These are phyloP conservation scores for Seriola aureovittata DNA, from an alignment of 2,113 vertebrate genomes.

Conservation along the genomic window DNA sequence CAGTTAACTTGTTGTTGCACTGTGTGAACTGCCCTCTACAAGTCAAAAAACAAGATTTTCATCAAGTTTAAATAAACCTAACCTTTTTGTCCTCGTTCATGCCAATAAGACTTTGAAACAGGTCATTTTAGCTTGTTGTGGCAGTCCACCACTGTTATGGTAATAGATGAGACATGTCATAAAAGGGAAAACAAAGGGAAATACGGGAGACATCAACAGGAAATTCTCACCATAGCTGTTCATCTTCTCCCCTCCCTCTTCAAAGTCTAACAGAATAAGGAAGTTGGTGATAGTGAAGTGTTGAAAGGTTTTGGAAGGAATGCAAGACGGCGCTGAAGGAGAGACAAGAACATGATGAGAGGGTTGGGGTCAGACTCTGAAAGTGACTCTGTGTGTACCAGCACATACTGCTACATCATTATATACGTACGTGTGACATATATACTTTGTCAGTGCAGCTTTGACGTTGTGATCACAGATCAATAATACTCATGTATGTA, in stretches of 20 bases:
- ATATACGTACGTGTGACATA: background rate
- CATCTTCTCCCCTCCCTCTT: constrained; percentile 38
- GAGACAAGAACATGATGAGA: constrained; percentile 16
- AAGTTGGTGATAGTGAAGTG: constrained; percentile 54
- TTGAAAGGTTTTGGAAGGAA: constrained; percentile 60
- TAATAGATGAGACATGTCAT: constrained; percentile 40
- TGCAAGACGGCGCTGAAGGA: constrained; percentile 2
- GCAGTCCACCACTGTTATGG: constrained; percentile 4
- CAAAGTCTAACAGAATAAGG: constrained; percentile 48
- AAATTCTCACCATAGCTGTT: constrained; percentile 61
- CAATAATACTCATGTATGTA: background rate
- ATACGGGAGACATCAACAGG: constrained; percentile 58
- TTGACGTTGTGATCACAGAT: background rate
- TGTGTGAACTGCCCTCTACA: constrained; percentile 31
- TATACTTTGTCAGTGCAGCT: background rate
- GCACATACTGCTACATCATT: background rate
- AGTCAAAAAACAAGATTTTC: constrained; percentile 44
- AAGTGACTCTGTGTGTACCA: background rate
- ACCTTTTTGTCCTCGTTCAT: constrained; percentile 20
- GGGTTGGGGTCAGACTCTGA: background rate
- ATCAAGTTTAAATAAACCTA: constrained; percentile 69
- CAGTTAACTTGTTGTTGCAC: constrained; percentile 45
- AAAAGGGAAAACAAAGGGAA: constrained; percentile 48
- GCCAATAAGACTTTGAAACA: background rate
- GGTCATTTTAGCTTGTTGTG: constrained; percentile 37